Evolutionary conservation across 2,797 vertebrate genomes (phyloP), one percentile per base, ranked within the genome.

Genomic region (Varecia variegata): DNA sequence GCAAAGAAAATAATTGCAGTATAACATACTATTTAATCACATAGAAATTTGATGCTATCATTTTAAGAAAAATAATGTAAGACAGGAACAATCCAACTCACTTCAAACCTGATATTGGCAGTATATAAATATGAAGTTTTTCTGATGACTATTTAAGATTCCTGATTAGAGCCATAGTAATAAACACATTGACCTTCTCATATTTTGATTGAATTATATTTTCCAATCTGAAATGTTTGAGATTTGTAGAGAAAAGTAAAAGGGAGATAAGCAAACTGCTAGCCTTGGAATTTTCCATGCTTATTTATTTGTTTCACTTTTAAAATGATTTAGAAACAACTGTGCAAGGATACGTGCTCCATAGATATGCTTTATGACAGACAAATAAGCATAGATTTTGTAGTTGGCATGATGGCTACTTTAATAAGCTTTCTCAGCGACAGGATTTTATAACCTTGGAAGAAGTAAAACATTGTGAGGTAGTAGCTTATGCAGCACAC

Each of bases 281-380:
- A 79, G 13, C 32, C 15, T 65, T 77, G 80, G 30, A 65, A 25
- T 83, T 79, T 73, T 70, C 23, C 25, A 40, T 40, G 17, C 6
- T 62, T 81, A 40, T 58, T 65, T 92, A 47, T 50, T 68, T 90
- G 12, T 92, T 93, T 40, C 13, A 87, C 35, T 93, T 93, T 79
- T 76, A 43, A 74, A 94, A 74, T 96, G 45, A 89, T 92, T 94
- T 94, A 95, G 50, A 58, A 92, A 81, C 20, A 88, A 90, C 62
- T 5, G 15, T 67, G 18, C 30, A 92, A 88, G 45, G 35, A 93
- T 93, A 30, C 7, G 0, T 84, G 38, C 45, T 95, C 82, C 82
- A 38, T 25, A 52, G 62, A 81, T 85, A 93, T n/a, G 32, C 27
- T 80, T 86, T 84, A 54, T 90, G 93, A 80, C 84, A 84, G 70